Percentiles rank a stretch among this genome's conserved stretches.
phyloP scores from a whole-genome alignment of 2,113 vertebrate genomes.

The Apodemus sylvaticus region DNA sequence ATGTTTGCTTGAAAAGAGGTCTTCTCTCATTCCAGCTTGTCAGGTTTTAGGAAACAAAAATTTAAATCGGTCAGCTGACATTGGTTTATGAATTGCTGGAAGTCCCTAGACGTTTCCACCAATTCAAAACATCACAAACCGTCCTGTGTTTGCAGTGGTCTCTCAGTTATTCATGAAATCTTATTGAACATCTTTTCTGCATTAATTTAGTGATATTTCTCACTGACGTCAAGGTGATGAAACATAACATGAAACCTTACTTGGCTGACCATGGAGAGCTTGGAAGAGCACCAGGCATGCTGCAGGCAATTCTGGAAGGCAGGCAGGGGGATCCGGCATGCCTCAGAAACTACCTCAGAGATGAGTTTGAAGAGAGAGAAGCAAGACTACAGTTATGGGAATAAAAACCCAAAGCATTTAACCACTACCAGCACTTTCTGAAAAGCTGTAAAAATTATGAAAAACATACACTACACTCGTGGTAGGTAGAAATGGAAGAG shows the following conservation, averaged over 20 bases:
- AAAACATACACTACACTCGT: not conserved
- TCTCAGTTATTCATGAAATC: conserved; percentile 76
- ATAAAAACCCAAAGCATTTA: conserved; percentile 58
- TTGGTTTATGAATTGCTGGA: conserved; percentile 73
- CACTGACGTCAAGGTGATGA: conserved; percentile 81
- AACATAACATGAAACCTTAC: conserved; percentile 76
- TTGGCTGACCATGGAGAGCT: conserved; percentile 74
- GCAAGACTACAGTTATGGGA: conserved; percentile 49
- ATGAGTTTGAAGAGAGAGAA: conserved; percentile 56
- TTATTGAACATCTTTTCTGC: conserved; percentile 75
- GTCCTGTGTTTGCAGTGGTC: conserved; percentile 64
- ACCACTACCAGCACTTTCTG: conserved; percentile 53
- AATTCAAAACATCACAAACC: conserved; percentile 67
- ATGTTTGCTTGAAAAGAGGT: conserved; percentile 50
- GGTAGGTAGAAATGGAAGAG: not conserved
- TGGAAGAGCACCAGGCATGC: conserved; percentile 77
- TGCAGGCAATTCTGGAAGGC: conserved; percentile 75
- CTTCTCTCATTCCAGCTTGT: conserved; percentile 50
- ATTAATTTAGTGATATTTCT: conserved; percentile 83
- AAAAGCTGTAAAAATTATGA: conserved; percentile 22
- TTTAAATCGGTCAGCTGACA: conserved; percentile 63
- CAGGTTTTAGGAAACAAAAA: conserved; percentile 17
- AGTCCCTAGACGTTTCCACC: conserved; percentile 67
- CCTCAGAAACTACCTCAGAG: conserved; percentile 67
- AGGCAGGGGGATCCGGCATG: conserved; percentile 44